Base-by-base conservation (phyloP, 2,797 vertebrate species). In the Coendou prehensilis region DNA sequence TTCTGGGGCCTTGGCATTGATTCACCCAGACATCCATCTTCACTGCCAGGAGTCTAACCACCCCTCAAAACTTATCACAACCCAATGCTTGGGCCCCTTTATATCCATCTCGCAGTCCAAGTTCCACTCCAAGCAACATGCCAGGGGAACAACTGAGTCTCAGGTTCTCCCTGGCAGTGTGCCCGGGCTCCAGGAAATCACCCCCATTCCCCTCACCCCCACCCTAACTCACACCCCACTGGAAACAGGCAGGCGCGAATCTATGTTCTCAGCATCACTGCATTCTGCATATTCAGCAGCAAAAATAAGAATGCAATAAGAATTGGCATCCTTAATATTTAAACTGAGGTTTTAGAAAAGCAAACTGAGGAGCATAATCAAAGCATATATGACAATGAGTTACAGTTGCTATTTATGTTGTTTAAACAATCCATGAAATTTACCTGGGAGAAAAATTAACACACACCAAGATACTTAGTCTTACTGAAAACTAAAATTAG, bases 361-460 rank as follows among this genome's bases (percentile, higher is more conserved):
- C n/a, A 86, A 26, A 56, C 30, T 23, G 33, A 93, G 33, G 6
- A 47, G 20, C 64, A 81, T 67, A 75, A 56, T 84, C 22, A 67
- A n/a, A 71, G 10, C 7, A 26, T 26, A 17, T 8, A 26, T 47
- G 87, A 50, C 6, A 50, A 30, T 28, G 50, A 57, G 45, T 37
- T 64, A 28, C 2, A 28, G 4, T 71, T 76, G 26, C 59, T 64
- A 3, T n/a, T 33, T 5, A 37, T 20, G 30, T 45, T 84, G 11
- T 81, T 69, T 56, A 50, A 76, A 86, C 67, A 89, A 64, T 37
- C 57, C 37, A 71, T 86, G 45, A 71, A 95, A 76, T 69, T 80
- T 61, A 63, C 26, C 37, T 33, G 26, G 2, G 9, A 94, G 59
- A 69, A 89, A 97, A 92, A 28, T 9, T 22, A 87, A 59, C 11